Percentiles rank a stretch among this genome's conserved stretches.
Evolutionary conservation across 1,140 invertebrate species (phyloP).

Genomic region (Monochamus saltuarius): DNA sequence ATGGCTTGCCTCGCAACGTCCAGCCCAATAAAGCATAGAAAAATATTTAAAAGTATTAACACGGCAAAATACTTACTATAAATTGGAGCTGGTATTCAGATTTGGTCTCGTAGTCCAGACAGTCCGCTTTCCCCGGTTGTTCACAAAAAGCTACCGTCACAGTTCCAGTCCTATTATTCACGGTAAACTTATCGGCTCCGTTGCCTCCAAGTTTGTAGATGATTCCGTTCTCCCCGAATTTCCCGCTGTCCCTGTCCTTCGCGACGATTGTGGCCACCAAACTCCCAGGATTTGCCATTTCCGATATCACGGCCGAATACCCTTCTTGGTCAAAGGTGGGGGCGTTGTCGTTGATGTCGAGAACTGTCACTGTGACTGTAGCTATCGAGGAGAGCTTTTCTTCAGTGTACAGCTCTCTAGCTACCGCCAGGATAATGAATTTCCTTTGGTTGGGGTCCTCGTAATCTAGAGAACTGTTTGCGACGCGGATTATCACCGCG

Average conservation of each 20-base stretch:
- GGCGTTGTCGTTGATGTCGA: slow-evolving; percentile 89
- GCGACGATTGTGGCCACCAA: slow-evolving; percentile 76
- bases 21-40: no score
- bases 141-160: slow-evolving; percentile 80
- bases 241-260: slow-evolving; percentile 79
- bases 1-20: no score
- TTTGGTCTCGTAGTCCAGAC: slow-evolving; percentile 85
- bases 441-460: slow-evolving; percentile 91
- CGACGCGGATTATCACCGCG: slow-evolving; percentile 77
- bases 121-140: slow-evolving; percentile 63
- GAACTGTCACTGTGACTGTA: slow-evolving; percentile 79
- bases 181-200: slow-evolving; percentile 78
- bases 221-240: slow-evolving; percentile 72
- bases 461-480: slow-evolving; percentile 80
- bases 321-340: slow-evolving; percentile 74
- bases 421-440: slow-evolving; percentile 84
- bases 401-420: slow-evolving; percentile 76
- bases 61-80: slow-evolving; percentile 59
- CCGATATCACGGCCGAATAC: slow-evolving; percentile 72
- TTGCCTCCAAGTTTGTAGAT: slow-evolving; percentile 82
- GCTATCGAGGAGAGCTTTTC: slow-evolving; percentile 80
- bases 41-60: not conserved
- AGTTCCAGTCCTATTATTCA: slow-evolving; percentile 76
- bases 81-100: slow-evolving; percentile 82
- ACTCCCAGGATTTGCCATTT: slow-evolving; percentile 70